phyloP scores from a whole-genome alignment of 2,888 invertebrate species.

The Neoaliturus tenellus region DNA sequence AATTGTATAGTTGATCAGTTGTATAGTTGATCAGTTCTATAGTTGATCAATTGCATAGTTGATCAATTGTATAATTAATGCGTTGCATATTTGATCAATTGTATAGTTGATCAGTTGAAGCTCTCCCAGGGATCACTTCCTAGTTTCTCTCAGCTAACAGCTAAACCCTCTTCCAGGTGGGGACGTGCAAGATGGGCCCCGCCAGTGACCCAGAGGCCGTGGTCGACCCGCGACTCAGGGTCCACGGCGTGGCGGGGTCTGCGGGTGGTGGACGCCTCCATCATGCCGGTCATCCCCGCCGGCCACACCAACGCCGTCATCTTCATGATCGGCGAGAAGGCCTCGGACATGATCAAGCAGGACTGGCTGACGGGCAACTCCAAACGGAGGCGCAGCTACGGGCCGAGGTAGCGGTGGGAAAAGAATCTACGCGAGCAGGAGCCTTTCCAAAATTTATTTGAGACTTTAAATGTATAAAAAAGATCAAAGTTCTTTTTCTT shows the following conservation, averaged over 20 bases:
- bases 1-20: no score
- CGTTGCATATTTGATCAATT: no score
- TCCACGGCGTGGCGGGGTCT: constrained; percentile 81
- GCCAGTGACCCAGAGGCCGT: constrained; percentile 77
- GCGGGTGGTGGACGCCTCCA: constrained; percentile 86
- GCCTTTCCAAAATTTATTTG: no score
- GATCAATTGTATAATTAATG: no score
- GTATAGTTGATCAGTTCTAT: no score
- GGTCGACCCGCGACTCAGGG: constrained; percentile 78
- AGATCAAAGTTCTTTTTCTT: no score
- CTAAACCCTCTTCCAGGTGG: constrained; percentile 66
- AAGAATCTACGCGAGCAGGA: not conserved
- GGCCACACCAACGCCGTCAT: constrained; percentile 87
- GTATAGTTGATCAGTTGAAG: no score
- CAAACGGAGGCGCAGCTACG: constrained; percentile 12
- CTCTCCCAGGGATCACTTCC: no score
- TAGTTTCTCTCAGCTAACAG: no score
- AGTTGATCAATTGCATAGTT: no score
- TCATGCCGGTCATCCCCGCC: constrained; percentile 86
- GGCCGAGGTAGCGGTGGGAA: not conserved
- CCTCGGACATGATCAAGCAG: constrained; percentile 81
- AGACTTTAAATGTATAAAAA: no score
- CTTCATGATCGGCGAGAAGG: constrained; percentile 90
- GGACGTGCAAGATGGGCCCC: constrained; percentile 82
- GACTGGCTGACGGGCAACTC: constrained; percentile 69